A percentile compares a stretch with the other conserved stretches of the same genome.
These are phyloP conservation scores for Saxidomus purpurata DNA, from an alignment of 1,140 invertebrate genomes.

Conservation along the genomic window DNA sequence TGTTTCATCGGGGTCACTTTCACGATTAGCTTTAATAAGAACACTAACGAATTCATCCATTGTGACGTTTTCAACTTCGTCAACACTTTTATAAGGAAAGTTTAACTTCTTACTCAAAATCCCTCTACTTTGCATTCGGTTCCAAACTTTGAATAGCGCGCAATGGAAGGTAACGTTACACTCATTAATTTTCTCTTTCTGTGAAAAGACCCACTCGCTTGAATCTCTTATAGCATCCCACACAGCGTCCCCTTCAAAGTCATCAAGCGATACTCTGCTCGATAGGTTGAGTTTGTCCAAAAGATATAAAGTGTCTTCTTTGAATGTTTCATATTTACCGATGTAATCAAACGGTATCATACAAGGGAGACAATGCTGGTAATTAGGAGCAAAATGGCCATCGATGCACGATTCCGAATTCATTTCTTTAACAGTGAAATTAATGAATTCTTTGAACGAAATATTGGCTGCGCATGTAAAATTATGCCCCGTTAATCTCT, in stretches of 20 bases:
- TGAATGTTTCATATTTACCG: conserved; percentile 54
- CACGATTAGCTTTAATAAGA: background rate
- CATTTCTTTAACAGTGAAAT: background rate
- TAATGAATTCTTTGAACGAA: conserved; percentile 45
- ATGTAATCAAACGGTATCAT: background rate
- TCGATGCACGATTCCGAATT: background rate
- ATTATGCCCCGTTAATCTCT: background rate
- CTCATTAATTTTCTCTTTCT: conserved; percentile 1
- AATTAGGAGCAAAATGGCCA: conserved; percentile 39
- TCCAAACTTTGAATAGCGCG: conserved; percentile 46
- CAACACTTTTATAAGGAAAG: conserved; percentile 7
- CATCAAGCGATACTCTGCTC: background rate
- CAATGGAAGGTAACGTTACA: conserved; percentile 42
- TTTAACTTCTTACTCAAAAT: background rate
- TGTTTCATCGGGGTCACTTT: background rate
- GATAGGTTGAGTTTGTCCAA: background rate
- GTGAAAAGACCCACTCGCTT: background rate
- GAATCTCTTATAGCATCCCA: conserved; percentile 30
- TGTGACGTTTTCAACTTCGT: background rate
- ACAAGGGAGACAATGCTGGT: conserved; percentile 46
- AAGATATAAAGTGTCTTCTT: conserved; percentile 24
- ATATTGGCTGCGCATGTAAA: conserved; percentile 26
- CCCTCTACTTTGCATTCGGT: conserved; percentile 43
- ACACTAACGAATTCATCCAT: background rate
- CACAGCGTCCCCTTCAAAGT: conserved; percentile 28